Conservation (phyloP, 1,140 invertebrate genomes). For the Chrysomallon squamiferum region DNA sequence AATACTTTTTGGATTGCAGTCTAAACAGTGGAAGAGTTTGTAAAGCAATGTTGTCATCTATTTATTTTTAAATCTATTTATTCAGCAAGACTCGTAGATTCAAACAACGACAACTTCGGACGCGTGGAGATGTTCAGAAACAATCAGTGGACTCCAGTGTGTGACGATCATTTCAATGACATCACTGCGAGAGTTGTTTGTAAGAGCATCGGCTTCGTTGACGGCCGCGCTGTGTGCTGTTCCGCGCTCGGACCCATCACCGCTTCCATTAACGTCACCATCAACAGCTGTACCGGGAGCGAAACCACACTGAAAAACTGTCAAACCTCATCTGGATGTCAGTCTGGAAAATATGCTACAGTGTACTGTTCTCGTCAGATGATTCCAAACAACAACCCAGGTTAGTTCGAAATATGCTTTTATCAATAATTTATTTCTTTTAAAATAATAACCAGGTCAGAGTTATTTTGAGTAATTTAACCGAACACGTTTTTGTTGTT, state of each 20-base stretch:
- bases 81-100: conserved; percentile 32
- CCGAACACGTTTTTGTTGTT: too few relatives aligned
- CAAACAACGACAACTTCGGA: conserved; percentile 26
- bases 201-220: conserved; percentile 22
- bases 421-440: too few relatives aligned
- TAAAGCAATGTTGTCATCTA: too few relatives aligned
- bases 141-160: conserved; percentile 32
- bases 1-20: too few relatives aligned
- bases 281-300: conserved; percentile 27
- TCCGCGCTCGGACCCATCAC: conserved; percentile 25
- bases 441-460: too few relatives aligned
- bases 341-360: conserved; percentile 28
- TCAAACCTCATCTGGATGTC: conserved; percentile 17
- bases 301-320: conserved; percentile 23
- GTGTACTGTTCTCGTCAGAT: conserved; percentile 28
- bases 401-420: too few relatives aligned
- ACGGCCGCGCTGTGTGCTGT: conserved; percentile 33
- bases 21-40: too few relatives aligned
- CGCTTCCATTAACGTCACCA: conserved; percentile 19
- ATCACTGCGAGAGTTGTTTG: conserved; percentile 35
- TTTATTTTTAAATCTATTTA: too few relatives aligned
- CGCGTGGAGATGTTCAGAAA: conserved; percentile 37
- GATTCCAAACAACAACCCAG: too few relatives aligned
- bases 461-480: too few relatives aligned
- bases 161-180: conserved; percentile 36